phyloP scores from a whole-genome alignment of 2,797 vertebrate genomes.

The Oryzias sinensis region DNA sequence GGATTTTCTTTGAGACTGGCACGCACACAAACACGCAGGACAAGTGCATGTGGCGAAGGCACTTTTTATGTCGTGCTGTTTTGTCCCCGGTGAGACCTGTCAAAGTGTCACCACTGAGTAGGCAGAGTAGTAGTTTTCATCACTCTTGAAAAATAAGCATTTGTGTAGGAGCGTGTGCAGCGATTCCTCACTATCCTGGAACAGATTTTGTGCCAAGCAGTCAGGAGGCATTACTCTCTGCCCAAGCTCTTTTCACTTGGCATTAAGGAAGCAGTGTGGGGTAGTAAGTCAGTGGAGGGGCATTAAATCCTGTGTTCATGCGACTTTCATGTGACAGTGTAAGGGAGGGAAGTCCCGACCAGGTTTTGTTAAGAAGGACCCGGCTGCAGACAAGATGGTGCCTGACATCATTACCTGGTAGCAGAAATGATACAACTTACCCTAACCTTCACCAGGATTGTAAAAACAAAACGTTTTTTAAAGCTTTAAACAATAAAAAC shows the following conservation, averaged over 20 bases:
- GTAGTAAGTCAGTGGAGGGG: constrained; percentile 5
- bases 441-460: too few relatives aligned
- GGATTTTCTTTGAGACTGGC: constrained; percentile 29
- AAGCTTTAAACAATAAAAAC: too few relatives aligned
- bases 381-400: too few relatives aligned
- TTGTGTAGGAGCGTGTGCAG: constrained; percentile 65
- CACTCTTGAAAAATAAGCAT: constrained; percentile 65
- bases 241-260: constrained; percentile 42
- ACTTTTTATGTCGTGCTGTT: constrained; percentile 46
- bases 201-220: constrained; percentile 57
- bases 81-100: constrained; percentile 55
- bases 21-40: constrained; percentile 25
- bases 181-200: constrained; percentile 53
- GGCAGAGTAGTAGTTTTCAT: constrained; percentile 60
- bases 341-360: background rate
- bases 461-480: too few relatives aligned
- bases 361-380: too few relatives aligned
- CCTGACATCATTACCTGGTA: too few relatives aligned
- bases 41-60: constrained; percentile 28
- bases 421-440: too few relatives aligned
- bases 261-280: constrained; percentile 11
- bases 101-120: constrained; percentile 47
- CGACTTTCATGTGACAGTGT: background rate
- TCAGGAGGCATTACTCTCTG: constrained; percentile 62
- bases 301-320: constrained; percentile 12